Conservation (phyloP, 2,888 invertebrate species). For the Bombylius discolor region DNA sequence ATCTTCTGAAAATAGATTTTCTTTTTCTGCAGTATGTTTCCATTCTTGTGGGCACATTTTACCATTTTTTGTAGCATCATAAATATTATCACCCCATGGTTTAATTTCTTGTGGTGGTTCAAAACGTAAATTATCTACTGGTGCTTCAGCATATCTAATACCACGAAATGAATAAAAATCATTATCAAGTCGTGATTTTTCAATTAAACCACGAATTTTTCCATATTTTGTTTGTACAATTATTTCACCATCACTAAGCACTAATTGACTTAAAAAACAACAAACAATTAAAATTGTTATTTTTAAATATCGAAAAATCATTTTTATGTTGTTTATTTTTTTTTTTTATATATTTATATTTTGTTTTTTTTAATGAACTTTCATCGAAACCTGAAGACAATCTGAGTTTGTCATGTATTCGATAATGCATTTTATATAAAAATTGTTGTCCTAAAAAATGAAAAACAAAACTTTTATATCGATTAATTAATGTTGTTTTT, state of each 20-base stretch:
- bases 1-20: slow-evolving; percentile 33
- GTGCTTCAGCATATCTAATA: slow-evolving; percentile 29
- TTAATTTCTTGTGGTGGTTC: slow-evolving; percentile 13
- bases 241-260: too few relatives aligned
- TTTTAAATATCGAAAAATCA: too few relatives aligned
- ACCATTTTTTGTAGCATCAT: slow-evolving; percentile 39
- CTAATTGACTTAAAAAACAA: background rate
- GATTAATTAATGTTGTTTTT: too few relatives aligned
- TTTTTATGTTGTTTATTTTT: too few relatives aligned
- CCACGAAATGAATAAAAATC: slow-evolving; percentile 24
- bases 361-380: too few relatives aligned
- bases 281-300: background rate
- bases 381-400: too few relatives aligned
- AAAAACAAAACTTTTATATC: too few relatives aligned
- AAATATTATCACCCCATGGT: background rate
- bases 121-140: slow-evolving; percentile 34
- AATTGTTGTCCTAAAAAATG: too few relatives aligned
- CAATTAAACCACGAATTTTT: background rate
- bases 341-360: too few relatives aligned
- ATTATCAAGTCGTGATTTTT: slow-evolving; percentile 15
- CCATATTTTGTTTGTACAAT: background rate
- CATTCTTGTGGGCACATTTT: slow-evolving; percentile 38
- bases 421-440: too few relatives aligned
- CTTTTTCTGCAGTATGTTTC: slow-evolving; percentile 16
- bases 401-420: too few relatives aligned